Conservation (phyloP, 92 coral and sea anemone genomes). For the Blastomussa wellsi region DNA sequence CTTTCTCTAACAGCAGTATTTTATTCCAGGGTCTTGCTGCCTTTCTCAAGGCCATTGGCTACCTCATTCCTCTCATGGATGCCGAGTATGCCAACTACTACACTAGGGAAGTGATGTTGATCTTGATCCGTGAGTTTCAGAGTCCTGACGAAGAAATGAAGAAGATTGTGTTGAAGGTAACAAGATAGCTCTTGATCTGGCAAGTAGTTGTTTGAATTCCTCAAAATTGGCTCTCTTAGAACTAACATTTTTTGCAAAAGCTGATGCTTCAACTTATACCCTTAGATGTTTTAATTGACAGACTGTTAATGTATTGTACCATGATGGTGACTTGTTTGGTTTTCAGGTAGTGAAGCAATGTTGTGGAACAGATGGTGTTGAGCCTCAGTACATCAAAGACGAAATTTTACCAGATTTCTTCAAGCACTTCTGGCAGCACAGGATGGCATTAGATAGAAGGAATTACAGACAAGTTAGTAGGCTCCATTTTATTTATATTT, state of each 20-base stretch:
- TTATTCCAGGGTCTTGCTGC: slow-evolving; percentile 93
- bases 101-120: slow-evolving; percentile 99
- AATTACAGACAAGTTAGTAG: slow-evolving; percentile 90
- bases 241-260: too few species aligned
- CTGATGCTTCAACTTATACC: too few species aligned
- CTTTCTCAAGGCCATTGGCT: slow-evolving; percentile 97
- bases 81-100: slow-evolving; percentile 99
- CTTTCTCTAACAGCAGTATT: background rate
- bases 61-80: slow-evolving; percentile 97
- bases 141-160: slow-evolving; percentile 99
- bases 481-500: too few species aligned
- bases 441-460: slow-evolving; percentile 98
- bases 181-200: background rate
- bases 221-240: background rate
- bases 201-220: background rate
- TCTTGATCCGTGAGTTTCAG: slow-evolving; percentile 99
- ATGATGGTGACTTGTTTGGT: background rate
- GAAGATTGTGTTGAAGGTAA: slow-evolving; percentile 96
- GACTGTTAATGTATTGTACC: too few species aligned
- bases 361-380: slow-evolving; percentile 99
- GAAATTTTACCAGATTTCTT: slow-evolving; percentile 99
- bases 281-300: too few species aligned
- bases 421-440: slow-evolving; percentile 99
- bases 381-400: slow-evolving; percentile 96
- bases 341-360: slow-evolving; percentile 97